A percentile compares a stretch with the other conserved stretches of the same genome.
Evolutionary conservation across 2,797 vertebrate species (phyloP).

Genomic region (Myotis pilosus): DNA sequence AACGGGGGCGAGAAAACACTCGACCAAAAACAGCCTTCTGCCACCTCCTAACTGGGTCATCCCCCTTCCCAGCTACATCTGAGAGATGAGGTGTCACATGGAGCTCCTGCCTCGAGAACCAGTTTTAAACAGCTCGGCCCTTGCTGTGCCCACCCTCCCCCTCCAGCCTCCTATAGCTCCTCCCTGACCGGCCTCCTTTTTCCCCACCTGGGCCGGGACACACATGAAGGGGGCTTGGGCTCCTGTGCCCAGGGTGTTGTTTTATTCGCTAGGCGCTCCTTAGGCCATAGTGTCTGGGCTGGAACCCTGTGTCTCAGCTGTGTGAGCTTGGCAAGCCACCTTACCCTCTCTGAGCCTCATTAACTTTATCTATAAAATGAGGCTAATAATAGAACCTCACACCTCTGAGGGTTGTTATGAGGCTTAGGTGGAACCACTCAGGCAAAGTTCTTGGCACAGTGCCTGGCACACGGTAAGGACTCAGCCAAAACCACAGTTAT

Average conservation of each 20-base stretch:
- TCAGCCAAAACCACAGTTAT: background rate
- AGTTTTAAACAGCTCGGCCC: constrained; percentile 17
- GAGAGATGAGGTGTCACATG: constrained; percentile 60
- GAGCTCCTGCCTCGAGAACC: constrained; percentile 46
- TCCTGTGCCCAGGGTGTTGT: background rate
- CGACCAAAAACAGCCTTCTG: constrained; percentile 62
- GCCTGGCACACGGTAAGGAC: background rate
- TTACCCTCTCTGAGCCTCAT: background rate
- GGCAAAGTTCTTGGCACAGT: background rate
- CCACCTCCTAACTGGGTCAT: constrained; percentile 75
- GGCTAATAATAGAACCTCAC: background rate
- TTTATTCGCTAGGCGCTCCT: background rate
- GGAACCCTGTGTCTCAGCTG: background rate
- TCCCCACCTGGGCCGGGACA: background rate
- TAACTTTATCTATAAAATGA: background rate
- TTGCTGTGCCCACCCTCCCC: background rate
- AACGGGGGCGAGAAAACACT: background rate
- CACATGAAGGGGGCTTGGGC: background rate
- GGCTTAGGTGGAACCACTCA: background rate
- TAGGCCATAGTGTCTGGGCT: background rate
- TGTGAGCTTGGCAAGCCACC: background rate
- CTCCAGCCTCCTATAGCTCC: background rate
- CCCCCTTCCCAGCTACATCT: constrained; percentile 63
- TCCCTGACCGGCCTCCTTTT: background rate
- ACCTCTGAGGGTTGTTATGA: background rate